Evolutionary conservation across 1,140 invertebrate species (phyloP).

Genomic region (Pseudomyrmex cubaensis): DNA sequence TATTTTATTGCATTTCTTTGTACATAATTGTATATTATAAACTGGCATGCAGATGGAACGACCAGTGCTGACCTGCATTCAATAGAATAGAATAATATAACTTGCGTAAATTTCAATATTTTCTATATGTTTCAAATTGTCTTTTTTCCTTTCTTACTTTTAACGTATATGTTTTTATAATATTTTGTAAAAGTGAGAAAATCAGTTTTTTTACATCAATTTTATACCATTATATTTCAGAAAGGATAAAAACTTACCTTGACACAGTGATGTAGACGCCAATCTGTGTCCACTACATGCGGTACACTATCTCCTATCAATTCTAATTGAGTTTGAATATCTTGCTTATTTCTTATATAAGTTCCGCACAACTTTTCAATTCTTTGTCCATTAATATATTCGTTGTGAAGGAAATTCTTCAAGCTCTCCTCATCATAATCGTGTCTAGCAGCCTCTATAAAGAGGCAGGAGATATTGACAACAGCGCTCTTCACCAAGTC

Average conservation of each 20-base stretch:
- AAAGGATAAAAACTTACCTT: slow-evolving; percentile 80
- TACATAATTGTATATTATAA: slow-evolving; percentile 83
- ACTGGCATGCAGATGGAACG: slow-evolving; percentile 79
- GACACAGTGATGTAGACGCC: slow-evolving; percentile 87
- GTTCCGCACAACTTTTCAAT: slow-evolving; percentile 78
- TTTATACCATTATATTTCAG: background rate
- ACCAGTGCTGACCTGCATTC: slow-evolving; percentile 83
- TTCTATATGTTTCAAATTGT: too few relatives aligned
- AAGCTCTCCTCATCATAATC: slow-evolving; percentile 80
- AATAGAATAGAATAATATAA: slow-evolving; percentile 54
- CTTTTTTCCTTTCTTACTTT: too few relatives aligned
- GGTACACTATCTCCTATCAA: slow-evolving; percentile 85
- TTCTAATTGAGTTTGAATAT: slow-evolving; percentile 81
- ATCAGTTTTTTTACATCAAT: background rate
- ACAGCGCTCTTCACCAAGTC: slow-evolving; percentile 82
- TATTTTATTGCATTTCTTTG: slow-evolving; percentile 81
- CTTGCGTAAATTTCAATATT: background rate
- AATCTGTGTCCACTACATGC: slow-evolving; percentile 88
- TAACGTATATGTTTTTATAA: too few relatives aligned
- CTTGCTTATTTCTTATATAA: slow-evolving; percentile 79
- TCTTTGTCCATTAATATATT: slow-evolving; percentile 74
- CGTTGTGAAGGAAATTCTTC: slow-evolving; percentile 74
- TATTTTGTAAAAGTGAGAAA: too few relatives aligned
- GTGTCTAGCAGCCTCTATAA: slow-evolving; percentile 82
- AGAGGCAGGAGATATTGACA: slow-evolving; percentile 80